Base-by-base conservation (phyloP, 2,113 vertebrate species). In the Neolamprologus fasciatus region DNA sequence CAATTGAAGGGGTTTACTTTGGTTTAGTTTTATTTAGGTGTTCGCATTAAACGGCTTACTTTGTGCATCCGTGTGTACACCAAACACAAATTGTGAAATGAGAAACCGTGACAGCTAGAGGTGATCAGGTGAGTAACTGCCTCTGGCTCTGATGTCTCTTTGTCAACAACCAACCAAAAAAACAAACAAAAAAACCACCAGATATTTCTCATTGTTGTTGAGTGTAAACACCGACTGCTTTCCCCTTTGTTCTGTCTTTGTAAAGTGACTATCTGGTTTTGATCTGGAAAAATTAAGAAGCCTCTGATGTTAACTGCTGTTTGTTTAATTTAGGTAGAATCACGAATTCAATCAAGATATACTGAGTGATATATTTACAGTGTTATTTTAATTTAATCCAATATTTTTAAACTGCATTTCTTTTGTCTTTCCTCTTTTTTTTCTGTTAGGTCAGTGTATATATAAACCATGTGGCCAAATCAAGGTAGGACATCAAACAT, bases 381-480 rank as follows among this genome's bases (percentile, higher is more conserved):
- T 37, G 61, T 37, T 3, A 3, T 21, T 66, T 66, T 37, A 45
- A 45, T 10, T 50, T 23, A 21, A 45, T 71, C 63, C 13, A 13
- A 45, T 21, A 35, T 68, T 31, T 68, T 40, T 21, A 58, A 31
- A 21, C 35, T 42, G 58, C 19, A 35, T 78, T 45, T 14, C n/a
- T 9, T 82, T 76, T 84, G 19, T 87, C 9, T 21, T 91, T 86
- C 53, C 33, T 14, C 26, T 37, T 42, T 58, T 58, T 89, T 73
- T 37, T 33, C 26, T 51, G 16, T 78, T 19, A 78, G 73, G 45
- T 51, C 45, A 78, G 28, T 50, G 45, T 51, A 13, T 51, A 51
- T 51, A 35, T 58, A 3, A 51, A 91, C 21, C 23, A 96, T 96
- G 96, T 93, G 95, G 94, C 96, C 96, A 55, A 96, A 95, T 92